phyloP scores from a whole-genome alignment of 2,113 vertebrate genomes.

The Ammospiza caudacuta region DNA sequence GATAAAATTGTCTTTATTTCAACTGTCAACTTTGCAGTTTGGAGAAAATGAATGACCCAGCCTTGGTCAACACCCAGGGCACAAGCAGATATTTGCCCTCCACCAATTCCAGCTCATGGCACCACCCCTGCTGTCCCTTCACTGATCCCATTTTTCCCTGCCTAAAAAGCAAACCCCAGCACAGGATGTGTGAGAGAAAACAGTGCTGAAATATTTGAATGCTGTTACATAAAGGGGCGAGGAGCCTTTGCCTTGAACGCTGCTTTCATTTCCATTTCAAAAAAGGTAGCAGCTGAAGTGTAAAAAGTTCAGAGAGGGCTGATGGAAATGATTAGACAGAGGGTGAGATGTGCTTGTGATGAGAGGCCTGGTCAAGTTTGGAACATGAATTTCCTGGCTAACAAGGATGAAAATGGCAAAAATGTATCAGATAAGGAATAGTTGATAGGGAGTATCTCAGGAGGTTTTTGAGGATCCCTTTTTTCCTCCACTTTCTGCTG shows the following conservation, averaged over 20 bases:
- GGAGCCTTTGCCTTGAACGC: not conserved
- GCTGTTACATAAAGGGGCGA: not conserved
- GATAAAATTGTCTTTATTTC: not conserved
- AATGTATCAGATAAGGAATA: not conserved
- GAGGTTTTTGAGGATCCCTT: not conserved
- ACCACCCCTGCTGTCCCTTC: fast-evolving
- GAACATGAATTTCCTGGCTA: not conserved
- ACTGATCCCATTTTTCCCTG: not conserved
- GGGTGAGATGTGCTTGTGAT: not conserved
- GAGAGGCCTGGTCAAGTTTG: constrained; percentile 11
- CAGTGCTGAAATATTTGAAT: not conserved
- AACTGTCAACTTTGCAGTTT: fast-evolving
- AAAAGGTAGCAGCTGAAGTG: not conserved
- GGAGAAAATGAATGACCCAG: not conserved
- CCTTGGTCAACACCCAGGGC: not conserved
- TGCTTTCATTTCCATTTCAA: constrained; percentile 35
- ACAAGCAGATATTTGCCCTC: not conserved
- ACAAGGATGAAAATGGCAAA: not conserved
- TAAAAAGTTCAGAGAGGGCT: not conserved
- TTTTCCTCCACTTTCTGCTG: not conserved
- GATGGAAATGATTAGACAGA: constrained; percentile 16
- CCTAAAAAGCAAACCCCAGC: not conserved
- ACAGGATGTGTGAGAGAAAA: not conserved
- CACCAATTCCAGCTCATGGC: fast-evolving
- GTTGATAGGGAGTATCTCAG: not conserved